phyloP scores from a whole-genome alignment of 2,888 invertebrate species.

The Hesperia comma region DNA sequence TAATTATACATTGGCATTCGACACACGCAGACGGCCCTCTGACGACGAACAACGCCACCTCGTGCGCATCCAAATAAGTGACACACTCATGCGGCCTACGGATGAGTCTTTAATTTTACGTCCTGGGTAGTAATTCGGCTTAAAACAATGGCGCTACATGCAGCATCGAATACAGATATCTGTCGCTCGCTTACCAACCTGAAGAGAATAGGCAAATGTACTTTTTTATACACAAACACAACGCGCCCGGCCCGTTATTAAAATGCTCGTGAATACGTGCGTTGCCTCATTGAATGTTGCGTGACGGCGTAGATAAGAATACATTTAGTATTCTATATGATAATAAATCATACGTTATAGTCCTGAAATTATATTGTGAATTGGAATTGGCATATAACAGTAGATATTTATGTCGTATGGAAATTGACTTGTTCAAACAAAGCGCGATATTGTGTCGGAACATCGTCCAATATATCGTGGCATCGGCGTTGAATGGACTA shows the following conservation, averaged over 20 bases:
- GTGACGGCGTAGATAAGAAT: conserved; percentile 22
- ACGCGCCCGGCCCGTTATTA: conserved; percentile 35
- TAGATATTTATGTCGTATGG: conserved; percentile 1
- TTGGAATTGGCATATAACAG: conserved; percentile 21
- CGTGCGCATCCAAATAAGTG: conserved; percentile 74
- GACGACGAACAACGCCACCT: conserved; percentile 58
- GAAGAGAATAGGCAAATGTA: conserved; percentile 46
- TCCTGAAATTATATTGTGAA: conserved; percentile 13
- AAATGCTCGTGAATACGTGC: conserved; percentile 31
- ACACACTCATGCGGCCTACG: conserved; percentile 66
- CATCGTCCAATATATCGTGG: conserved; percentile 26
- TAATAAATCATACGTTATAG: conserved; percentile 21
- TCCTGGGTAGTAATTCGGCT: conserved; percentile 59
- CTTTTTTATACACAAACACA: conserved; percentile 39
- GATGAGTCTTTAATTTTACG: conserved; percentile 70
- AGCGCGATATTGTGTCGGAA: conserved; percentile 25
- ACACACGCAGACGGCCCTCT: conserved; percentile 56
- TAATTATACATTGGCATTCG: conserved; percentile 75
- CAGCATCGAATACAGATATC: conserved; percentile 51
- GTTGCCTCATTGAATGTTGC: conserved; percentile 27
- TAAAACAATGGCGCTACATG: conserved; percentile 56
- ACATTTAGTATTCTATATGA: conserved; percentile 9
- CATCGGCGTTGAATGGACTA: conserved; percentile 42
- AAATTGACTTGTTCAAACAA: conserved; percentile 28
- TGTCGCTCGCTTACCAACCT: conserved; percentile 41